Conservation (phyloP, 2,888 invertebrate genomes). For the Zygothrica quintamaculata region DNA sequence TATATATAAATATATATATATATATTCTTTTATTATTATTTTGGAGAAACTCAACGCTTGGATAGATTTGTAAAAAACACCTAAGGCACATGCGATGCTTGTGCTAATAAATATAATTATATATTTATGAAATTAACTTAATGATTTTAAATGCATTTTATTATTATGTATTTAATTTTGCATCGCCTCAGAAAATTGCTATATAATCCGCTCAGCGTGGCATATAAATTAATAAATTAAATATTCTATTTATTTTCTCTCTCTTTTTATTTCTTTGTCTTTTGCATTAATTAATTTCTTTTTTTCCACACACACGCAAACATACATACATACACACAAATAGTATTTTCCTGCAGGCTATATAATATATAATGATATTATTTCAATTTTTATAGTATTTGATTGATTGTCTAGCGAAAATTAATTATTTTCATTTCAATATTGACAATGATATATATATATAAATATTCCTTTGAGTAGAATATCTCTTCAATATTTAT, state of each 20-base stretch:
- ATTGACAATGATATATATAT: conserved; percentile 3
- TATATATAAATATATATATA: too few species aligned
- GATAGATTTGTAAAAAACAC: conserved; percentile 75
- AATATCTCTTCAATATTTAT: too few species aligned
- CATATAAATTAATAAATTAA: conserved; percentile 72
- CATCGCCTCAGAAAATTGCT: conserved; percentile 29
- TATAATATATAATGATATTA: conserved; percentile 20
- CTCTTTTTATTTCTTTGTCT: conserved; percentile 28
- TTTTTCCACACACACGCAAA: conserved; percentile 8
- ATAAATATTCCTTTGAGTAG: neutral
- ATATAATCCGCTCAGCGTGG: conserved; percentile 44
- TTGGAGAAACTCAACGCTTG: conserved; percentile 59
- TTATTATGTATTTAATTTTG: conserved; percentile 63
- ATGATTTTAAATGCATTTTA: conserved; percentile 75
- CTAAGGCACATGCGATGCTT: conserved; percentile 58
- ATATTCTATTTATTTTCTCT: conserved; percentile 18
- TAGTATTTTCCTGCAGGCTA: conserved; percentile 8
- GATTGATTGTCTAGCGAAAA: neutral
- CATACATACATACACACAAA: conserved; percentile 3
- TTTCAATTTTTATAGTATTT: conserved; percentile 1
- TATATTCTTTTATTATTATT: conserved; percentile 35
- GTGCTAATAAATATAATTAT: conserved; percentile 65
- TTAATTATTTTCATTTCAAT: conserved; percentile 28
- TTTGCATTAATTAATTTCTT: conserved; percentile 23
- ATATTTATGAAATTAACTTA: conserved; percentile 75